Evolutionary conservation across 2,888 invertebrate genomes (phyloP), one percentile per base, ranked within the genome.

Genomic region (Disparrhopalites patrizii): DNA sequence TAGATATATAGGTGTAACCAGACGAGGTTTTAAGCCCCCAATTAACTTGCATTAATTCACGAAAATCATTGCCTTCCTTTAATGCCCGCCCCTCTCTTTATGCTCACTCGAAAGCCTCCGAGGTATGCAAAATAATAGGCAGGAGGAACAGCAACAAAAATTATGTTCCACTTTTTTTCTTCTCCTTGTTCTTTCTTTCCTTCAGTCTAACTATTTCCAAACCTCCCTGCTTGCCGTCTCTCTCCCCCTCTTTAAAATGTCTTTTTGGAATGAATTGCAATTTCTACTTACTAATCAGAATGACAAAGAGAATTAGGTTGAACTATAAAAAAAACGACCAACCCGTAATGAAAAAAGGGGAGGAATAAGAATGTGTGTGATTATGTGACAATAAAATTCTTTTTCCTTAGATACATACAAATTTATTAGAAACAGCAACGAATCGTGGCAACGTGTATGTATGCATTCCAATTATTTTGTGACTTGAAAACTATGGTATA

Each of bases 291-390:
- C 55, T 55, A 55, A 57, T 57, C 56, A 38, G 55, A 57, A 38
- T 57, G 56, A 57, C 56, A 57, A 57, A 57, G 56, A 38, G 40
- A 57, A 38, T 57, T 57, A 57, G 40, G 27, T 33, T 57, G 56
- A 36, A 8, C 40, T 40, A 40, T 13, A 57, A 36, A 33, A 33
- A 33, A 57, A 43, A 43, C 43, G 20, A 43, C 43, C 18, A 43
- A 15, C 25, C 28, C 28, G 10, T 52, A 52, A 52, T 52, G 52
- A 52, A 52, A 23, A 7, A 27, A 43, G 43, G 36, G 13, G 36
- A 36, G 36, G n/a, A 3, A 13, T 13, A 50, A 25, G 8, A 25
- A 25, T 5, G 3, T 3, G 50, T 28, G 52, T 15, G 15, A 10
- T 18, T 40, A 7, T 10, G 13, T 3, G 40, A 40, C 5, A 40